Conservation (phyloP, 2,888 invertebrate genomes). For the Lithophane ornitopus region DNA sequence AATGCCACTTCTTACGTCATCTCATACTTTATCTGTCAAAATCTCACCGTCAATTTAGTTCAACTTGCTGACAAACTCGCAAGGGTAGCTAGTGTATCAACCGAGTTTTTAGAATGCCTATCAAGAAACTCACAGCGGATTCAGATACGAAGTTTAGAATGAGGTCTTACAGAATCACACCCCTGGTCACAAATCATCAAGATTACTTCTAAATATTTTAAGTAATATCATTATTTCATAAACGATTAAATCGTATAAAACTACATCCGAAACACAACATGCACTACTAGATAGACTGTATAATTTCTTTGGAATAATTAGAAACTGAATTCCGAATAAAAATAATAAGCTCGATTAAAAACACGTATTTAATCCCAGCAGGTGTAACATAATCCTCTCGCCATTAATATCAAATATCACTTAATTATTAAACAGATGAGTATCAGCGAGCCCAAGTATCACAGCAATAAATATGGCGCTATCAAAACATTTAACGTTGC, state of each 20-base stretch:
- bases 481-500: constrained; percentile 65
- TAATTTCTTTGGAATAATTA: background rate
- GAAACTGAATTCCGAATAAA: background rate
- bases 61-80: too few relatives aligned
- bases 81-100: too few relatives aligned
- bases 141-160: too few relatives aligned
- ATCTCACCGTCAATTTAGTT: too few relatives aligned
- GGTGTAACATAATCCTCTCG: constrained; percentile 44
- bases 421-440: constrained; percentile 59
- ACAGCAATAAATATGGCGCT: constrained; percentile 55
- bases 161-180: too few relatives aligned
- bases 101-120: too few relatives aligned
- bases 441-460: constrained; percentile 44
- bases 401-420: constrained; percentile 67
- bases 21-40: too few relatives aligned
- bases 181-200: background rate
- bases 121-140: too few relatives aligned
- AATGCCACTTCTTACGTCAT: too few relatives aligned
- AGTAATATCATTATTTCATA: background rate
- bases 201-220: background rate
- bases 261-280: too few relatives aligned
- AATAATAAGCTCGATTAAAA: constrained; percentile 35
- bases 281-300: background rate
- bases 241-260: background rate
- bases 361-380: constrained; percentile 40